Conservation (phyloP, 2,797 vertebrate genomes). For the Anas capensis region DNA sequence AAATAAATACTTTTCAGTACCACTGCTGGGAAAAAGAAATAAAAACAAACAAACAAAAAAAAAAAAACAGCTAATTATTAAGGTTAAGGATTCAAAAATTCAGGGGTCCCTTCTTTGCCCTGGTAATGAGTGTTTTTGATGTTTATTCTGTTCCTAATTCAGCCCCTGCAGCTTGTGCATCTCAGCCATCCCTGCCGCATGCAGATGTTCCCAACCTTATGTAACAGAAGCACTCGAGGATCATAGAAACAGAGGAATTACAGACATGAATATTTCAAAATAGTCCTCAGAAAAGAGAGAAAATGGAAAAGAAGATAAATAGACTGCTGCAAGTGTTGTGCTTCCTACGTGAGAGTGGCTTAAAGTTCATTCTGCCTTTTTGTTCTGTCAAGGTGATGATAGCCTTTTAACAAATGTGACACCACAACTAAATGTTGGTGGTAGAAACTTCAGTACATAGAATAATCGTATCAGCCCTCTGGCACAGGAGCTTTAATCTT, state of each 20-base stretch:
- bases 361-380: not conserved
- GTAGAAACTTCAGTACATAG: not conserved
- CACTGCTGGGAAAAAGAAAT: not conserved
- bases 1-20: not conserved
- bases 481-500: not conserved
- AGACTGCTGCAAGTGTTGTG: not conserved
- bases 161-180: not conserved
- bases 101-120: not conserved
- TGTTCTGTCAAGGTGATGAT: not conserved
- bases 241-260: accelerated
- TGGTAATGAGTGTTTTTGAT: not conserved
- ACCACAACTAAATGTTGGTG: not conserved
- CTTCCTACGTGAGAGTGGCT: not conserved
- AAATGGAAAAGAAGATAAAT: not conserved
- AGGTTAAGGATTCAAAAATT: not conserved
- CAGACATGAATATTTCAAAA: not conserved
- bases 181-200: not conserved
- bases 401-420: not conserved
- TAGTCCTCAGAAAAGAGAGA: not conserved
- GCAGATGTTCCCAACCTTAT: not conserved
- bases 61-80: not conserved
- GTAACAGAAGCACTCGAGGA: accelerated
- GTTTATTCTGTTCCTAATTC: not conserved
- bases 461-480: not conserved
- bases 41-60: no score